Evolutionary conservation across 2,113 vertebrate genomes (phyloP).

Genomic region (Reinhardtius hippoglossoides): DNA sequence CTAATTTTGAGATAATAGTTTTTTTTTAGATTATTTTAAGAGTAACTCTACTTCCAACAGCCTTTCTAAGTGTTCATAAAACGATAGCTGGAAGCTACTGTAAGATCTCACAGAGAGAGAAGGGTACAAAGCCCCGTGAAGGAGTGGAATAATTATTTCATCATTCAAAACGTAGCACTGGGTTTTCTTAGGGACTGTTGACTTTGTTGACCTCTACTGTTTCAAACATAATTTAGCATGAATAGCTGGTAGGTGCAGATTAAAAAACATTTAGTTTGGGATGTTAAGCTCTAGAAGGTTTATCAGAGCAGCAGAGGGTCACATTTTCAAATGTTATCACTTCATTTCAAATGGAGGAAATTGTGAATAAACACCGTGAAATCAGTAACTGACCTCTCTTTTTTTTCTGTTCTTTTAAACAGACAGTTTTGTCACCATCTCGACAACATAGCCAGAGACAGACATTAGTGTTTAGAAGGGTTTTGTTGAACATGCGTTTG

Average conservation of each 20-base stretch:
- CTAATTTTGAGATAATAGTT: not conserved
- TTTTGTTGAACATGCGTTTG: conserved; percentile 64
- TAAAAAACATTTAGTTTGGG: conserved; percentile 11
- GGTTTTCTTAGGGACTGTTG: conserved; percentile 15
- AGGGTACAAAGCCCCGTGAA: conserved; percentile 33
- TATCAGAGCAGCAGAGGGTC: conserved; percentile 12
- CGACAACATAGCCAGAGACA: conserved; percentile 48
- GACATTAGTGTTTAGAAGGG: conserved; percentile 35
- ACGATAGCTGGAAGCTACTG: conserved; percentile 19
- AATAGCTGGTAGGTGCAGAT: conserved; percentile 32
- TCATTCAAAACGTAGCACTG: conserved; percentile 2
- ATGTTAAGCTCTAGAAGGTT: conserved; percentile 17
- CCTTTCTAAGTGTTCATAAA: conserved; percentile 22
- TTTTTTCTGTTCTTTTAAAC: conserved; percentile 1
- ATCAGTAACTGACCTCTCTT: conserved; percentile 73
- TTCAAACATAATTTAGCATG: conserved; percentile 17
- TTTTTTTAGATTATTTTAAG: conserved; percentile 1
- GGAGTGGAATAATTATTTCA: conserved; percentile 35
- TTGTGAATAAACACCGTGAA: conserved; percentile 38
- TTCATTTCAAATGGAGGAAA: conserved; percentile 34
- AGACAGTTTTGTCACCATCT: conserved; percentile 9
- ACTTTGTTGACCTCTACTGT: conserved; percentile 38
- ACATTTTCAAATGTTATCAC: conserved; percentile 3
- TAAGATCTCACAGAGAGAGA: conserved; percentile 12
- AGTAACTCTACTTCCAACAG: conserved; percentile 1